Percentiles rank a stretch among this genome's conserved stretches.
Conservation (phyloP, 2,797 vertebrate species). For the Sebastes paucispinis region DNA sequence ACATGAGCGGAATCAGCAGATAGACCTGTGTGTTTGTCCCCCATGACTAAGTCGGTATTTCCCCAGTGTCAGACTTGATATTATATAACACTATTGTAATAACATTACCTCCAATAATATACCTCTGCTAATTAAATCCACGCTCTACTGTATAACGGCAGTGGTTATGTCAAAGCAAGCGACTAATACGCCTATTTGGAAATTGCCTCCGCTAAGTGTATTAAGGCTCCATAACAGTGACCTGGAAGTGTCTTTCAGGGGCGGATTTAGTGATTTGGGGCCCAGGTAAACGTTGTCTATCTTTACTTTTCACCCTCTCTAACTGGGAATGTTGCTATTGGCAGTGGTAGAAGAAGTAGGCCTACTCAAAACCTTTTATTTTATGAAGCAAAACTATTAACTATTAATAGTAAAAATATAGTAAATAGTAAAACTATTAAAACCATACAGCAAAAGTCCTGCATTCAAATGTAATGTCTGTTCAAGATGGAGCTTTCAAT, state of each 20-base stretch:
- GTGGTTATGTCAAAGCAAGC: neutral
- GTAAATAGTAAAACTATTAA: too few relatives aligned
- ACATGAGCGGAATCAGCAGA: neutral
- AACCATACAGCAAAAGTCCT: rapidly evolving
- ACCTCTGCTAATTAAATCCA: neutral
- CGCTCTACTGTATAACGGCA: neutral
- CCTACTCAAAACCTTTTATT: too few relatives aligned
- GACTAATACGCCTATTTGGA: neutral
- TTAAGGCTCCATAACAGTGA: neutral
- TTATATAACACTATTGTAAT: neutral
- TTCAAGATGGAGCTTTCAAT: neutral
- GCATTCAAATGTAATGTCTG: neutral
- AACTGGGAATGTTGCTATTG: neutral
- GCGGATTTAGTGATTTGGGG: neutral
- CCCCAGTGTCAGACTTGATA: neutral
- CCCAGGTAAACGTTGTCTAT: neutral
- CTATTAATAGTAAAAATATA: too few relatives aligned
- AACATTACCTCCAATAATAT: neutral
- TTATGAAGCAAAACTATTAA: too few relatives aligned
- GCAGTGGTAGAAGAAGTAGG: neutral
- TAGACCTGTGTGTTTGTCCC: neutral
- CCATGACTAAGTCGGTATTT: neutral
- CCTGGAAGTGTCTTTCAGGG: neutral
- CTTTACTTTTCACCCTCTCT: neutral
- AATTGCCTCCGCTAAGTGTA: too few relatives aligned